phyloP scores from a whole-genome alignment of 2,797 vertebrate genomes.

The Cheirogaleus major region DNA sequence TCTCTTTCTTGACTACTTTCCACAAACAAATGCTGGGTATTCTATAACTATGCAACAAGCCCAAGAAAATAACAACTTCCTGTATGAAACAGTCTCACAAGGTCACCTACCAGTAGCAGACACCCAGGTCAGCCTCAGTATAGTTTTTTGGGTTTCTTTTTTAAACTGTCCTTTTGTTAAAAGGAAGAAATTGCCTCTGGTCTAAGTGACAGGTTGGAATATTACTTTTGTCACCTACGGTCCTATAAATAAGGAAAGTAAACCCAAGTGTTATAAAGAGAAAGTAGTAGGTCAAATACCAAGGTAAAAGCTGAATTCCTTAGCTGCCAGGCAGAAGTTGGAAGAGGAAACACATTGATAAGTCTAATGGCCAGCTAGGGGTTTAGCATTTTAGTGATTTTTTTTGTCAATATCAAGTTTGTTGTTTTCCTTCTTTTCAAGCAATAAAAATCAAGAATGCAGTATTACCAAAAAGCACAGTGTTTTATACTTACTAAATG shows the following conservation, averaged over 20 bases:
- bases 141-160: neutral
- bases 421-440: neutral
- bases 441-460: neutral
- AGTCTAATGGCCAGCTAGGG: neutral
- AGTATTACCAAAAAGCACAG: neutral
- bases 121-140: neutral
- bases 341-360: neutral
- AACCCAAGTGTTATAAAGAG: neutral
- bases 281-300: neutral
- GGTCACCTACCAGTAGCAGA: neutral
- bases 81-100: neutral
- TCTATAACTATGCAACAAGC: neutral
- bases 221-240: constrained; percentile 26
- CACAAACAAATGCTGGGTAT: neutral
- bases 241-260: constrained; percentile 40
- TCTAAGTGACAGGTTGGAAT: constrained; percentile 1
- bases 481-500: neutral
- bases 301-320: constrained; percentile 13
- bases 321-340: neutral
- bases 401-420: neutral
- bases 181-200: neutral
- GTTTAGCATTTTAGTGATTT: neutral
- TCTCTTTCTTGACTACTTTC: neutral
- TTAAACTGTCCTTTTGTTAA: neutral
- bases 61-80: neutral